Conservation (phyloP, 1,140 invertebrate species). For the Pantala flavescens region DNA sequence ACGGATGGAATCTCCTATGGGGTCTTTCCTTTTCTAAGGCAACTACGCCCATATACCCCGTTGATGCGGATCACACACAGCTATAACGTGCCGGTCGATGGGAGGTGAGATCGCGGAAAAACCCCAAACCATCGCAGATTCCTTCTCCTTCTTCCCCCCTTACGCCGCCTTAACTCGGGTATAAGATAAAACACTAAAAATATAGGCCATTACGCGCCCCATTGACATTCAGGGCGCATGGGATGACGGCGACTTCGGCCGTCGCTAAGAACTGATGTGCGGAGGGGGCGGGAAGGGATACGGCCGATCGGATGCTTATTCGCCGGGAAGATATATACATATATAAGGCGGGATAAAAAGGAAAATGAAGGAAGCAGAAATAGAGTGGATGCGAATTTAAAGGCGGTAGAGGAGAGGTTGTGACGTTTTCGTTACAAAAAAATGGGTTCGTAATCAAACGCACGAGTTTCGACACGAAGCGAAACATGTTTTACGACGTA, state of each 20-base stretch:
- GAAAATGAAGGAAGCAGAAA: not conserved
- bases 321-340: not conserved
- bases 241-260: not conserved
- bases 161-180: not conserved
- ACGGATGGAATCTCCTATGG: not conserved
- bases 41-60: not conserved
- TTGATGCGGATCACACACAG: not conserved
- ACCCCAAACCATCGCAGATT: too few species aligned
- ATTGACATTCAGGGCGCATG: not conserved
- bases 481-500: too few species aligned
- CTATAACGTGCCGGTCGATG: not conserved
- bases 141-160: not conserved
- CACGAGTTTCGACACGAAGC: too few species aligned
- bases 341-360: not conserved
- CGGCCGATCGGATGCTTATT: not conserved
- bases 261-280: not conserved
- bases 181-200: constrained; percentile 11
- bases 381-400: not conserved
- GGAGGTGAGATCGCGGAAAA: not conserved
- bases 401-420: not conserved
- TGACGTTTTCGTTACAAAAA: not conserved
- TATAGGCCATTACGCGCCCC: constrained; percentile 6
- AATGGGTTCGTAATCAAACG: too few species aligned
- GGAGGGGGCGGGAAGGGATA: not conserved
- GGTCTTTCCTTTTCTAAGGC: not conserved